phyloP scores from a whole-genome alignment of 1,140 invertebrate genomes.

The Plodia interpunctella region DNA sequence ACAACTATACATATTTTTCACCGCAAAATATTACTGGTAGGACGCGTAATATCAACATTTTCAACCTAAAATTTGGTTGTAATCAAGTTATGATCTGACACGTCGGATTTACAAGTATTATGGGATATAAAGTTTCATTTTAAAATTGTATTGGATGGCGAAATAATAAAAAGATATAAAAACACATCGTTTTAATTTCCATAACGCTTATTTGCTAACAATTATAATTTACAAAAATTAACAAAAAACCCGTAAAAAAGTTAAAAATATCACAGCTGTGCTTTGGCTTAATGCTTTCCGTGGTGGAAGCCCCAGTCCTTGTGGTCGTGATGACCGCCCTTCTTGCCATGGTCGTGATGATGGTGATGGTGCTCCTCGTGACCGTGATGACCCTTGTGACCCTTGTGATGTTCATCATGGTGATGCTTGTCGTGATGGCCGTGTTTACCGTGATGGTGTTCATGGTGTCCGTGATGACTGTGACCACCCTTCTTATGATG shows the following conservation, averaged over 20 bases:
- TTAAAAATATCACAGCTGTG: constrained; percentile 49
- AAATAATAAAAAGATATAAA: constrained; percentile 4
- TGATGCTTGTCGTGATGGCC: constrained; percentile 65
- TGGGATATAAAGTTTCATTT: no score
- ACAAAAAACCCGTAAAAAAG: constrained; percentile 29
- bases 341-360: constrained; percentile 63
- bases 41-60: background rate
- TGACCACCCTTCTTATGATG: constrained; percentile 66
- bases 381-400: constrained; percentile 61
- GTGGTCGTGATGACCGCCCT: constrained; percentile 56
- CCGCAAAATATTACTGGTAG: background rate
- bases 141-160: no score
- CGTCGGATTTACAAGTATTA: no score
- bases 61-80: background rate
- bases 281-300: constrained; percentile 56
- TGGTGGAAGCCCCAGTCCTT: constrained; percentile 69
- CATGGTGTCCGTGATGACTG: constrained; percentile 54
- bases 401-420: constrained; percentile 56
- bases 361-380: constrained; percentile 65
- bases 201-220: constrained; percentile 9
- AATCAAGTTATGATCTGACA: no score
- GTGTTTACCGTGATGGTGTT: constrained; percentile 57
- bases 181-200: constrained; percentile 1
- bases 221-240: constrained; percentile 24
- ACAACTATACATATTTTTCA: background rate